These are phyloP conservation scores for Hydractinia symbiolongicarpus DNA, from an alignment of 30 jellyfish, hydroid and myxozoan species.

Conservation along the genomic window DNA sequence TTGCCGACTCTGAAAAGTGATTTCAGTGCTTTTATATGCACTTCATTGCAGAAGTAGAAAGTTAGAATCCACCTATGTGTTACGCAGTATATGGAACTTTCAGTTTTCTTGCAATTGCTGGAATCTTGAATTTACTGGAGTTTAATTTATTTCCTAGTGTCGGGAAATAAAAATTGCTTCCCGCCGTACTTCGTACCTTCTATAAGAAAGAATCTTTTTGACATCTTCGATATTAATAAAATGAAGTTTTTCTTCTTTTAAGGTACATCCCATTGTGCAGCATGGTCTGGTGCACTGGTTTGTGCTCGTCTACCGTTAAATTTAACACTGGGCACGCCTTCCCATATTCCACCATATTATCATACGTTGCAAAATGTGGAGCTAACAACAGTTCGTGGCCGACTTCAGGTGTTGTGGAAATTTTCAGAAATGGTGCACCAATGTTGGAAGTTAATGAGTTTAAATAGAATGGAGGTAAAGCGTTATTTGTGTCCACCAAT, in stretches of 20 bases:
- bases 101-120: too few species aligned
- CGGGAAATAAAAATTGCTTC: too few species aligned
- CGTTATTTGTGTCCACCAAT: not conserved
- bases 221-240: too few species aligned
- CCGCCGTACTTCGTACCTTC: too few species aligned
- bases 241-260: not conserved
- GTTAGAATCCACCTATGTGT: too few species aligned
- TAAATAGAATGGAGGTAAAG: slow-evolving; percentile 15
- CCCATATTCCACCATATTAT: slow-evolving; percentile 55
- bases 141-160: too few species aligned
- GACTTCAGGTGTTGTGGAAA: slow-evolving; percentile 46
- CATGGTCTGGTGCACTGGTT: slow-evolving; percentile 64
- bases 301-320: slow-evolving; percentile 20
- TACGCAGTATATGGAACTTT: too few species aligned
- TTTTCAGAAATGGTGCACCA: slow-evolving; percentile 60
- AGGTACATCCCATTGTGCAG: slow-evolving; percentile 89
- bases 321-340: slow-evolving; percentile 56
- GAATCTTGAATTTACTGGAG: too few species aligned
- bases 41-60: too few species aligned
- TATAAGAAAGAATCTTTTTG: too few species aligned
- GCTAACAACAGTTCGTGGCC: slow-evolving; percentile 32
- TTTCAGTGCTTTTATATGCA: too few species aligned
- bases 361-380: slow-evolving; percentile 42
- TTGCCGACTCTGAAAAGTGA: too few species aligned
- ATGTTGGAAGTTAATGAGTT: slow-evolving; percentile 48